Base-by-base conservation (phyloP, 2,888 invertebrate genomes). In the Coecobrya sp. region DNA sequence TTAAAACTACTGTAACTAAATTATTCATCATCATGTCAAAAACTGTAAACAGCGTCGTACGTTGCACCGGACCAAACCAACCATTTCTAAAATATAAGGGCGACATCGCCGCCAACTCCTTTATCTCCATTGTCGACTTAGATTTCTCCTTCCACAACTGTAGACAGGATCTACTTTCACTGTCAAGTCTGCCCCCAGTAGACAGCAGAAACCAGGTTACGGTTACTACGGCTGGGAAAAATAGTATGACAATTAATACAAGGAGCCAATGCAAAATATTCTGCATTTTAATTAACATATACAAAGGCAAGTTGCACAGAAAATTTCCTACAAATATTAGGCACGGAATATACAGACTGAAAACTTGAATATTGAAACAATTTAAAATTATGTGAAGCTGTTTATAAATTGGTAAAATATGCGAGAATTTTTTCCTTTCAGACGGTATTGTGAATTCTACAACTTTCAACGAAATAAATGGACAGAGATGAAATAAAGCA, bases 1-100 rank as follows among this genome's bases (percentile, higher is more conserved):
- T 87, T 59, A 86, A 25, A n/a, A 68, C 16, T n/a, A 73, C 25
- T 0, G 86, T 86, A 16, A 86, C 86, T 0, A 70, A 52, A 19
- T 86, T 52, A 49, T 73, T 86, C 3, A 86, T 42, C 4, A 86
- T 73, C 3, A 70, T 68, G 13, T 86, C 27, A 13, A 86, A 86
- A n/a, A 86, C 73, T 0, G 70, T 25, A 52, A 86, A 70, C 25
- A 52, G 49, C 0, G 86, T 86, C 7, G 27, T 45, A 1, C n/a
- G 8, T 1, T 73, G n/a, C 19, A 86, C 10, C 13, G 0, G n/a
- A 7, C 86, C 86, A 11, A 68, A 27, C 0, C 49, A 13, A 11
- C 86, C 86, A 13, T 52, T 73, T 73, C 52, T 70, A 16, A 70
- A 2, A 73, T 4, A 5, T 16, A 70, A 1, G 0, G 52, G 25